Evolutionary conservation across 2,888 invertebrate genomes (phyloP).

Genomic region (Rhorus exstirpatorius): DNA sequence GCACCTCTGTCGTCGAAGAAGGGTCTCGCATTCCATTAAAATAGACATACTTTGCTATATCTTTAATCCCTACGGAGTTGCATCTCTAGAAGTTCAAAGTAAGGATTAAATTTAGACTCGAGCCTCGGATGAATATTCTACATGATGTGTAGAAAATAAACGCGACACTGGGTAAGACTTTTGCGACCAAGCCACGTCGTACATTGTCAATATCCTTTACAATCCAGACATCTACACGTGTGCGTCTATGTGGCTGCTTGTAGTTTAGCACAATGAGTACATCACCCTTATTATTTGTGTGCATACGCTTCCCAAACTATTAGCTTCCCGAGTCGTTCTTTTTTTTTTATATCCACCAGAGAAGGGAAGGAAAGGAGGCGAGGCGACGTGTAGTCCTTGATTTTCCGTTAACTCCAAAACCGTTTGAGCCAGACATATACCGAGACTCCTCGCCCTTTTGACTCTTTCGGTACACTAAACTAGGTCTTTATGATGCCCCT

Average conservation of each 20-base stretch:
- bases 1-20: too few species aligned
- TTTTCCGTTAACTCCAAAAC: constrained; percentile 62
- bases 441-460: constrained; percentile 52
- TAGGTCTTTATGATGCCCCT: constrained; percentile 2
- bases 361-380: not conserved
- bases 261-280: not conserved
- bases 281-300: not conserved
- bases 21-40: too few species aligned
- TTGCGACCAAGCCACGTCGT: not conserved
- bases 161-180: too few species aligned
- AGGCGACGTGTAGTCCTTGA: constrained; percentile 32
- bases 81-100: too few species aligned
- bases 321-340: not conserved
- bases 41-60: too few species aligned
- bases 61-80: too few species aligned
- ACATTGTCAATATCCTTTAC: not conserved
- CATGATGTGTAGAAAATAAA: too few species aligned
- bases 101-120: too few species aligned
- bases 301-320: not conserved
- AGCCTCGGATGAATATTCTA: too few species aligned
- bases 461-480: constrained; percentile 39
- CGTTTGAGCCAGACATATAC: constrained; percentile 29
- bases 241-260: too few species aligned
- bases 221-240: not conserved
- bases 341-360: not conserved